Evolutionary conservation across 2,797 vertebrate species (phyloP).

Genomic region (Erithacus rubecula): DNA sequence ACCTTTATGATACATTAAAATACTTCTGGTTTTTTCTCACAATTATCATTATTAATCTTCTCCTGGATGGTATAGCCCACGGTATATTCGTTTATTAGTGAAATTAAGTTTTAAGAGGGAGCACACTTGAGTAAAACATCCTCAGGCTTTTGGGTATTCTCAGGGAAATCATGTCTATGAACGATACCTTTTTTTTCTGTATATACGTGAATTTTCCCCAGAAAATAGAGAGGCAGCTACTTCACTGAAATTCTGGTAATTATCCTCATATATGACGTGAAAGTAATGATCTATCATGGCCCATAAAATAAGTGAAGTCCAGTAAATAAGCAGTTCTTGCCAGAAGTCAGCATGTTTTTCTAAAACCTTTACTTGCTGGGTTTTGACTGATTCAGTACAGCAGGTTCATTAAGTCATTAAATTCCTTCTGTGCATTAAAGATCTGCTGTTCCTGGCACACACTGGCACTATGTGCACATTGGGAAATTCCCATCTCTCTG

Average conservation of each 20-base stretch:
- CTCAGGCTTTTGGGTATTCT: background rate
- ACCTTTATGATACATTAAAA: background rate
- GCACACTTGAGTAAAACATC: background rate
- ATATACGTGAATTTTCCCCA: background rate
- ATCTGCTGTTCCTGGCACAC: background rate
- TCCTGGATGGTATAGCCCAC: background rate
- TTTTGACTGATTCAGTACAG: background rate
- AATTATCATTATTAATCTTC: background rate
- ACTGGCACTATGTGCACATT: background rate
- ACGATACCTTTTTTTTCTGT: background rate
- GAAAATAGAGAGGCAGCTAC: background rate
- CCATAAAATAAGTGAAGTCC: background rate
- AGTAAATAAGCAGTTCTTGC: background rate
- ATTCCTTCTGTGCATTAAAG: background rate
- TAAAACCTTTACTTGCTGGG: background rate
- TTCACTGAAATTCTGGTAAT: constrained; percentile 1
- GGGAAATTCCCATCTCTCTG: background rate
- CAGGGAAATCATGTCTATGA: background rate
- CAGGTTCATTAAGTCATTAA: constrained; percentile 32
- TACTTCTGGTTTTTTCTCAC: background rate
- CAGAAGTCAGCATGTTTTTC: background rate
- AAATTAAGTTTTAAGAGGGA: background rate
- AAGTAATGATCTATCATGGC: background rate
- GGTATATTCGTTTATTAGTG: background rate
- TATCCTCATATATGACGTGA: background rate